Evolutionary conservation across 37 sponge, comb jelly and placozoan genomes (phyloP).

Genomic region (Halichondria panicea): DNA sequence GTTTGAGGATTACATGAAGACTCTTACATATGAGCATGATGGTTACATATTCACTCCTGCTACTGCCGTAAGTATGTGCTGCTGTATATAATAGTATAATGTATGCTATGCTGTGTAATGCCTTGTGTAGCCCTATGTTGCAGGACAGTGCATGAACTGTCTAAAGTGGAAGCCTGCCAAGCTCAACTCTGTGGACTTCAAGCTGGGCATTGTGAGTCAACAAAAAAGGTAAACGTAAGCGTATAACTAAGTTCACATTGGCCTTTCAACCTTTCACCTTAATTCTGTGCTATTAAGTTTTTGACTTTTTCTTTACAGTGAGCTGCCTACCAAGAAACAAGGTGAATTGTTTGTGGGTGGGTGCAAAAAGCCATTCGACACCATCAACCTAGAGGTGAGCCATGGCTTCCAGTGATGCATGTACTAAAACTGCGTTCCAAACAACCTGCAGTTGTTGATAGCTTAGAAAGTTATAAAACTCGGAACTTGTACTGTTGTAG

Average conservation of each 20-base stretch:
- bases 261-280: too few relatives aligned
- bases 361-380: constrained; percentile 40
- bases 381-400: constrained; percentile 67
- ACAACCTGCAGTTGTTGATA: too few relatives aligned
- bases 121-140: constrained; percentile 69
- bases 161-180: constrained; percentile 98
- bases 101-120: too few relatives aligned
- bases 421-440: too few relatives aligned
- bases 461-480: too few relatives aligned
- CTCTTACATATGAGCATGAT: constrained; percentile 85
- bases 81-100: too few relatives aligned
- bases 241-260: too few relatives aligned
- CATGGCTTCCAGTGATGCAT: too few relatives aligned
- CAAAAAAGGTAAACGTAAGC: constrained; percentile 50
- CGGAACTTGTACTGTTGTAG: constrained; percentile 5
- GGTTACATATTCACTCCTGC: constrained; percentile 88
- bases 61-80: constrained; percentile 54
- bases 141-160: constrained; percentile 67
- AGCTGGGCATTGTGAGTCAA: constrained; percentile 64
- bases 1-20: constrained; percentile 73
- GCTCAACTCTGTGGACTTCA: constrained; percentile 94
- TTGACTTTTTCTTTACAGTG: too few relatives aligned
- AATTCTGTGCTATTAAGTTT: too few relatives aligned
- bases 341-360: constrained; percentile 81
- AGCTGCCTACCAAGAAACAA: constrained; percentile 62